Evolutionary conservation across 2,113 vertebrate genomes (phyloP).

Genomic region (Ailuropoda melanoleuca): DNA sequence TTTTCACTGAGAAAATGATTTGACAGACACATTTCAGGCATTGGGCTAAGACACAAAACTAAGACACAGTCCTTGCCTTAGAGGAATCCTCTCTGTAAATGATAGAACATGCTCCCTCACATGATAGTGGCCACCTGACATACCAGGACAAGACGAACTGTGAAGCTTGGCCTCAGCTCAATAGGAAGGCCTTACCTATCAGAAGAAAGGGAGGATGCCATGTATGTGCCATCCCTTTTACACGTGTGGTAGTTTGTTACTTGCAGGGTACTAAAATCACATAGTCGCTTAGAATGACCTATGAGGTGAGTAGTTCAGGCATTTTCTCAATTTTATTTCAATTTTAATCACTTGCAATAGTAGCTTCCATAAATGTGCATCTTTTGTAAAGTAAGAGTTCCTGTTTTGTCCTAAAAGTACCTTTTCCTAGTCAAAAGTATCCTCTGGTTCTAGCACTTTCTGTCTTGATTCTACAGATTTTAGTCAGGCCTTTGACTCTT

Average conservation of each 20-base stretch:
- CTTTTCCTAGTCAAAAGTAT: not conserved
- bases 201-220: not conserved
- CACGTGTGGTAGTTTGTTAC: not conserved
- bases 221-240: not conserved
- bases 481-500: not conserved
- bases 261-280: not conserved
- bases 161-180: not conserved
- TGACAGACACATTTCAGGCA: not conserved
- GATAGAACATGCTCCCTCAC: not conserved
- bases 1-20: not conserved
- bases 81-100: not conserved
- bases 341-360: not conserved
- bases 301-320: not conserved
- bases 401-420: not conserved
- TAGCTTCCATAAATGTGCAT: not conserved
- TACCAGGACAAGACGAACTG: not conserved
- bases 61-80: not conserved
- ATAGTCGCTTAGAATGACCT: not conserved
- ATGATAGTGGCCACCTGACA: not conserved
- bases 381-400: not conserved
- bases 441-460: not conserved
- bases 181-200: not conserved
- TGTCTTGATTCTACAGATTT: not conserved
- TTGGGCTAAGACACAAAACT: not conserved
- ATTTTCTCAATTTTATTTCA: conserved; percentile 2